Evolutionary conservation across 1,140 invertebrate species (phyloP), one percentile per base, ranked within the genome.

Genomic region (Scylla paramamosain): DNA sequence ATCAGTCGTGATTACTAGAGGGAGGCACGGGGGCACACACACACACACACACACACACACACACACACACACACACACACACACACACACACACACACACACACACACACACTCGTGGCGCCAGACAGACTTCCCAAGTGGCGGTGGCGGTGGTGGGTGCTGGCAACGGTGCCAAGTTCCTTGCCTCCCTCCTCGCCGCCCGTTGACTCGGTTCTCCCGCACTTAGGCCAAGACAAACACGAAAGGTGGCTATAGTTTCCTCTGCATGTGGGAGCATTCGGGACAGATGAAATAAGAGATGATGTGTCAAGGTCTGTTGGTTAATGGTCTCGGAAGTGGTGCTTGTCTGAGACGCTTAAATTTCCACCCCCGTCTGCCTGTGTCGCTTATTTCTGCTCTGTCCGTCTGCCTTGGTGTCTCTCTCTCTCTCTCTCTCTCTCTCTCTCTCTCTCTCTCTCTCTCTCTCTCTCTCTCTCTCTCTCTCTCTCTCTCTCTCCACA

Each of bases 21-120:
- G 6, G 39, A 1, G 39, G 39, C 39, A 39, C 6, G 39, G 20
- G 20, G 28, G 32, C 83, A 25, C 4, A 16, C 83, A 86, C 83
- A 86, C 83, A 88, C 45, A 88, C 86, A 88, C 83, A 86, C 83
- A 86, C 83, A 86, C 83, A 86, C 32, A 86, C 86, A 88, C 86
- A 88, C 86, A 88, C 86, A 88, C 86, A 88, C 16, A 32, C 86
- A 20, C 14, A 45, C 28, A 88, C 31, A 88, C 86, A 77, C 67
- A 77, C 20, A n/a, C n/a, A 77, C 67, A n/a, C 20, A 77, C 67
- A 77, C 67, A 77, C 67, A 77, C 67, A 77, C 67, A 77, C 67
- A 77, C 20, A 77, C 25, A 77, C 67, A 77, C 67, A 77, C 25
- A n/a, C 20, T 2, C 67, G 25, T 20, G 67, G 67, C 67, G 67